phyloP scores from a whole-genome alignment of 2,113 vertebrate species.

The Hippocampus zosterae region DNA sequence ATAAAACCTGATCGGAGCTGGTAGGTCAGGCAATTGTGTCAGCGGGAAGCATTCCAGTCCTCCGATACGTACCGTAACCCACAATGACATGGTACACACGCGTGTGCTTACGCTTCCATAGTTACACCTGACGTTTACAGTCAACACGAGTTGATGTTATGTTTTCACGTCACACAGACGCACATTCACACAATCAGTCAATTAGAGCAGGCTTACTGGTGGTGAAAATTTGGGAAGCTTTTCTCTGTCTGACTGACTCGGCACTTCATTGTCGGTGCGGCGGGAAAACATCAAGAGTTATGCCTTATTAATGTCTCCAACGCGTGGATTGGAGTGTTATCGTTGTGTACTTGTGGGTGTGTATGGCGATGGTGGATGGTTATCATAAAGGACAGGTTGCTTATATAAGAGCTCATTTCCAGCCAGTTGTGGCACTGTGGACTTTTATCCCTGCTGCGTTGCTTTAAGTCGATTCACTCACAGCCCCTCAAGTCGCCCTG shows the following conservation, averaged over 20 bases:
- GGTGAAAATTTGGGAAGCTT: conserved; percentile 24
- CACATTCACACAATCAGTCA: neutral
- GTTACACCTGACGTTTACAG: conserved; percentile 8
- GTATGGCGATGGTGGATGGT: conserved; percentile 9
- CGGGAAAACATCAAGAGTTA: conserved; percentile 33
- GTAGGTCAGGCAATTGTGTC: conserved; percentile 43
- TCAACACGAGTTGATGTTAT: conserved; percentile 1
- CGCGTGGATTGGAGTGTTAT: conserved; percentile 12
- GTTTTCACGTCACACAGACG: neutral
- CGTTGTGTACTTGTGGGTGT: conserved; percentile 2
- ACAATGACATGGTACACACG: conserved; percentile 14
- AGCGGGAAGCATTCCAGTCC: conserved; percentile 25
- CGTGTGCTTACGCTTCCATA: neutral
- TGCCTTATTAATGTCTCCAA: conserved; percentile 55
- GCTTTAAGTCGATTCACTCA: conserved; percentile 9
- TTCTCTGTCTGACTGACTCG: conserved; percentile 14
- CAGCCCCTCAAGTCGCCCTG: conserved; percentile 13
- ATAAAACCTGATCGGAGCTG: conserved; percentile 58
- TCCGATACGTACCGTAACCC: conserved; percentile 6
- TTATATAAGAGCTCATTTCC: conserved; percentile 48
- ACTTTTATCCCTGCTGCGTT: conserved; percentile 3
- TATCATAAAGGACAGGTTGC: conserved; percentile 27
- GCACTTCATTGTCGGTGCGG: conserved; percentile 9
- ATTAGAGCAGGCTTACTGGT: conserved; percentile 14
- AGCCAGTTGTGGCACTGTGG: conserved; percentile 35